Evolutionary conservation across 2,888 invertebrate species (phyloP).

Genomic region (Terebella lapidaria): DNA sequence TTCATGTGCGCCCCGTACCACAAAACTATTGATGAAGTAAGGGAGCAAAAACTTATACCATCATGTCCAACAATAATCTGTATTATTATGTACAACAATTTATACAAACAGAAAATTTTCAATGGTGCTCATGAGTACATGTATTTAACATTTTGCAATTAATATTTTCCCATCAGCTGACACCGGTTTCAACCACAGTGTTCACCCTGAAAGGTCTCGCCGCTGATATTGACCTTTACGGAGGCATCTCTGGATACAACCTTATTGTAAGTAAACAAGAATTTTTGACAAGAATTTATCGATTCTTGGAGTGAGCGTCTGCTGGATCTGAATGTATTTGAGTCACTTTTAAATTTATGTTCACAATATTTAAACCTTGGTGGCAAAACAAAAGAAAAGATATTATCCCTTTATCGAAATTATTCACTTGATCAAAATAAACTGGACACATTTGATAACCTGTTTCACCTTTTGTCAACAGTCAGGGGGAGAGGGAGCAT

Average conservation of each 20-base stretch:
- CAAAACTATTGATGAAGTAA: constrained; percentile 15
- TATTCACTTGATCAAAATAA: no score
- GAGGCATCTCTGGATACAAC: constrained; percentile 14
- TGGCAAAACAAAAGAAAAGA: no score
- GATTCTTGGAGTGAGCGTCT: no score
- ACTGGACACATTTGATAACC: no score
- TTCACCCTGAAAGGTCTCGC: constrained; percentile 19
- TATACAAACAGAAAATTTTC: no score
- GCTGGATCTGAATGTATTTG: no score
- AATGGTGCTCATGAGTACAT: neutral
- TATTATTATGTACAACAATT: neutral
- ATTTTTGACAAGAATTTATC: neutral
- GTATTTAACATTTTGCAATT: neutral
- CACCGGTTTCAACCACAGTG: constrained; percentile 15
- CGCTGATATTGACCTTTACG: constrained; percentile 16
- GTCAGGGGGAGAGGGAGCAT: constrained; percentile 11
- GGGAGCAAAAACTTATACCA: neutral
- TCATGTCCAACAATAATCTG: neutral
- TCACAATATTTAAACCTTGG: no score
- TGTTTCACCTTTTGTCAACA: neutral
- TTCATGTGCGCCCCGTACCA: constrained; percentile 21
- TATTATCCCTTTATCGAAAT: no score
- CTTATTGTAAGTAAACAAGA: constrained; percentile 3
- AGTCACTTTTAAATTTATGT: no score
- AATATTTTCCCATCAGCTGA: constrained; percentile 7